Base-by-base conservation (phyloP, 2,888 invertebrate genomes). In the Sminthurides aquaticus region DNA sequence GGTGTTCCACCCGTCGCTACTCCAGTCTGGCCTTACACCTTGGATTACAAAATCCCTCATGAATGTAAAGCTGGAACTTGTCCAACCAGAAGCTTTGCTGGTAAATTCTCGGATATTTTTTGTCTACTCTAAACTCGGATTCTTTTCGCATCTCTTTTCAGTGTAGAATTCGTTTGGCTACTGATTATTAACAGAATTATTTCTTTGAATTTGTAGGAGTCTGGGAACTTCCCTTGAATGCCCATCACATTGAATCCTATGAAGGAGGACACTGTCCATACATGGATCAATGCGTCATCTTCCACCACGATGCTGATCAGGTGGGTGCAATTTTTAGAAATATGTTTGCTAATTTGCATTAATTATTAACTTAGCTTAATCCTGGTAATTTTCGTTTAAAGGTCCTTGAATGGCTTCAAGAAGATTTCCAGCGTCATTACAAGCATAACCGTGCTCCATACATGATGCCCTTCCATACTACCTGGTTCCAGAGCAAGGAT, bases 391-490 rank as follows among this genome's bases (percentile, higher is more conserved):
- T n/a, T n/a, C n/a, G n/a, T n/a, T n/a, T n/a, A n/a, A 74, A 76
- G 62, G 75, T 78, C 43, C 83, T 91, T 63, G 88, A 90, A 76
- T 94, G 93, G 93, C 82, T 93, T 27, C 87, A 89, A 77, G 91
- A 92, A 80, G 93, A 94, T 78, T 94, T 93, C 79, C 84, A 83
- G 68, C 82, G 91, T 27, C 84, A 89, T 78, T 92, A 91, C 76
- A 87, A 89, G 29, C 91, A 91, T 78, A 92, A 92, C 78, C 84
- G 88, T 69, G 91, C 92, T 1, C 91, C 92, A 0, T 93, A 93
- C 79, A 91, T 92, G 91, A 91, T 93, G 91, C 87, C 93, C 0
- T 89, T 93, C 85, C 95, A 96, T 77, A 94, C 95, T 0, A 94
- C 93, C 79, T 96, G 96, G 96, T 95, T 96, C 83, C 91, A 88